Evolutionary conservation across 2,888 invertebrate species (phyloP).

Genomic region (Adelphocoris suturalis): DNA sequence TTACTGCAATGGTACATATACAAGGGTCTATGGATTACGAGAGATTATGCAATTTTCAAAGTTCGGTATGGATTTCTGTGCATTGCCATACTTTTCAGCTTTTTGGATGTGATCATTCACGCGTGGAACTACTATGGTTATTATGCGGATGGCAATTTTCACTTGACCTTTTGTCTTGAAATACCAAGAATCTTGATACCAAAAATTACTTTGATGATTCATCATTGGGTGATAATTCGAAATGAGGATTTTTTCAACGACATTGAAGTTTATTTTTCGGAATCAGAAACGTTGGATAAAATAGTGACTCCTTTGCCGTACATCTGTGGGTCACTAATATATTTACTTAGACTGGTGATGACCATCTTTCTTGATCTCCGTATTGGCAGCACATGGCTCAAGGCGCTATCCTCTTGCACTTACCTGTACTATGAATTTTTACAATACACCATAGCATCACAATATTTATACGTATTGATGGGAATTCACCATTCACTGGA

Average conservation of each 20-base stretch:
- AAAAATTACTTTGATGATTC: conserved; percentile 18
- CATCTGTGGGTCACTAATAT: neutral
- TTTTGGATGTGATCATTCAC: neutral
- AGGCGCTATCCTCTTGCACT: neutral
- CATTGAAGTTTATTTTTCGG: neutral
- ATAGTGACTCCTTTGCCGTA: neutral
- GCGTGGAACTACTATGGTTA: neutral
- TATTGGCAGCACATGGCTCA: neutral
- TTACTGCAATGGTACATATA: conserved; percentile 10
- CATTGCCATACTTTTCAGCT: neutral
- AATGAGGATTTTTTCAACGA: neutral
- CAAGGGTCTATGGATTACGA: neutral
- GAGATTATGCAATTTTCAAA: neutral
- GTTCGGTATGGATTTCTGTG: neutral
- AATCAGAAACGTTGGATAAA: neutral
- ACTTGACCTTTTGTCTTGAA: neutral
- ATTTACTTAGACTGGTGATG: neutral
- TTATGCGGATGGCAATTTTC: neutral
- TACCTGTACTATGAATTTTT: conserved; percentile 8
- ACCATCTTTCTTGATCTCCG: neutral
- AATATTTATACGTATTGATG: conserved; percentile 28
- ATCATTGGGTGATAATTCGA: neutral
- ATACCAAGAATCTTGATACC: neutral
- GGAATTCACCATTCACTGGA: neutral
- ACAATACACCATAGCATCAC: neutral